Evolutionary conservation across 92 coral and sea anemone species (phyloP), one percentile per base, ranked within the genome.

Genomic region (Epizoanthus ramosus): DNA sequence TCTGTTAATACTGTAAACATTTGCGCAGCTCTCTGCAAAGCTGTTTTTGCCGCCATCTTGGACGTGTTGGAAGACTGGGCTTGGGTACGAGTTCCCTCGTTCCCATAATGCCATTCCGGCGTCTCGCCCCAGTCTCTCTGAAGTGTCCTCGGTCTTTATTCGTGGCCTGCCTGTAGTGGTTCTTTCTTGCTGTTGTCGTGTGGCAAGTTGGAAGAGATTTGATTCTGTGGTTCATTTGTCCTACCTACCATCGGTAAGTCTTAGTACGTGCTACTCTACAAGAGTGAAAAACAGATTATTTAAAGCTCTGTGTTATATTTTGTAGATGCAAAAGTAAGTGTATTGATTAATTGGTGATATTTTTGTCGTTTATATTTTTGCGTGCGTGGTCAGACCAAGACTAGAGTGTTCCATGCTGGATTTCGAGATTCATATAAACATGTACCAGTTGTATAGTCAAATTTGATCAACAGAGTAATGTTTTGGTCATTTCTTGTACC

Each of bases 11-110:
- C 50, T 15, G 82, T 19, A 15, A 59, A 77, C 14, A 15, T 56
- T 39, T 77, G 82, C 37, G 63, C 66, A 5, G 82, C 82, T 21
- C 82, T 57, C 33, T 77, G 71, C 22, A 77, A 77, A 61, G 58
- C 41, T 61, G 82, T 39, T 77, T 59, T 77, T 1, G 70, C 71
- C 82, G 82, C 82, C 82, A 77, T 77, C 56, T 60, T 77, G 70
- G 71, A 41, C 15, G 31, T n/a, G 72, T 16, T 67, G 54, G 31
- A 7, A 43, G 5, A 7, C 9, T 3, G 8, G 5, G 53, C 53
- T 10, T 45, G 53, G 53, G 53, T 6, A 1, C 7, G 10, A 45
- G 12, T 45, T 45, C 53, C 12, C 53, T 35, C 39, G 2, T 35
- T 35, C 59, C 59, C 72, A 61, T 17, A 47, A 61, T 68, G 24